Evolutionary conservation across 2,113 vertebrate species (phyloP).

Genomic region (Equus quagga): DNA sequence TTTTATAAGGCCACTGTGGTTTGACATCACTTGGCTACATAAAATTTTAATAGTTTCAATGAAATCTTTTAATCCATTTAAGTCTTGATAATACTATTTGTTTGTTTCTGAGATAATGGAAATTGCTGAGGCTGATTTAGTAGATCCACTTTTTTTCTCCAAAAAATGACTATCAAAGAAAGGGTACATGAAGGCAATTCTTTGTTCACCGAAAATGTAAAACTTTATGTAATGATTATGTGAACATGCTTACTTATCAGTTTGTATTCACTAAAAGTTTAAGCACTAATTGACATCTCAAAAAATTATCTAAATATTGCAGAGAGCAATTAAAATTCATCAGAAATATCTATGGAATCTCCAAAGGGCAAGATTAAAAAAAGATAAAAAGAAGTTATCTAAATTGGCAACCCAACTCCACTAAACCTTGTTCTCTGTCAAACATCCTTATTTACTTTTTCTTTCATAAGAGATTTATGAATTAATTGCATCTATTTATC

Average conservation of each 20-base stretch:
- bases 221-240: not conserved
- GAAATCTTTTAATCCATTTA: not conserved
- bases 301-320: not conserved
- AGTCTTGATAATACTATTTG: not conserved
- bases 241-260: not conserved
- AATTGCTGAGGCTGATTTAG: not conserved
- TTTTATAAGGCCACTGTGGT: not conserved
- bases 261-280: not conserved
- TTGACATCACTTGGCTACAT: not conserved
- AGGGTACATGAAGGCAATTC: not conserved
- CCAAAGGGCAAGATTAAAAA: not conserved
- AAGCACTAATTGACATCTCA: not conserved
- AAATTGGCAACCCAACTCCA: not conserved
- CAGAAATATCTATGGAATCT: not conserved
- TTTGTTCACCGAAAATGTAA: not conserved
- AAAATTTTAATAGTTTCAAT: constrained; percentile 35
- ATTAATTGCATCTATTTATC: constrained; percentile 41
- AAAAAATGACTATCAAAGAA: not conserved
- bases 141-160: not conserved
- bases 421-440: constrained; percentile 2
- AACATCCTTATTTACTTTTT: constrained; percentile 43
- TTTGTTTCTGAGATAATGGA: not conserved
- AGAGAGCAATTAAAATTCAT: not conserved
- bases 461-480: not conserved
- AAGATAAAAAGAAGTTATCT: not conserved